Evolutionary conservation across 2,888 invertebrate species (phyloP).

Genomic region (Pyrrhia umbra): DNA sequence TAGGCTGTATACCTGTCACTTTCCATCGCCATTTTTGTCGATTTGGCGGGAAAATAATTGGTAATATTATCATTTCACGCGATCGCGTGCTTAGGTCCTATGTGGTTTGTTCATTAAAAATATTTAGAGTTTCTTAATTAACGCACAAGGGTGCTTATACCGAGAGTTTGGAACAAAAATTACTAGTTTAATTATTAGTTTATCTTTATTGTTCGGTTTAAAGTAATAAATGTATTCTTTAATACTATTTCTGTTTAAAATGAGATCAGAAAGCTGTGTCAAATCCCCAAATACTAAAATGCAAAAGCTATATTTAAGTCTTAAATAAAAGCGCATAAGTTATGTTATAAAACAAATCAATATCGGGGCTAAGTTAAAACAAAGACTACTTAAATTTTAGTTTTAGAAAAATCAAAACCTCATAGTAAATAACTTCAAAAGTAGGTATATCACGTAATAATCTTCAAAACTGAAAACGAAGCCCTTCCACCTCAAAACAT

Average conservation of each 20-base stretch:
- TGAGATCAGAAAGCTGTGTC: not conserved
- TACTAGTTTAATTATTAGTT: constrained; percentile 10
- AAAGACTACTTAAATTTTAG: not conserved
- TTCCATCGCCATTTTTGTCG: constrained; percentile 83
- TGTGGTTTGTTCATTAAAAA: constrained; percentile 47
- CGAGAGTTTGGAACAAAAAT: constrained; percentile 28
- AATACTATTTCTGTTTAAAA: constrained; percentile 16
- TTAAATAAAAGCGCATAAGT: not conserved
- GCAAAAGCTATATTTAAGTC: not conserved
- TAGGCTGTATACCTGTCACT: constrained; percentile 67
- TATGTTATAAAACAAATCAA: not conserved
- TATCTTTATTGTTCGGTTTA: constrained; percentile 34
- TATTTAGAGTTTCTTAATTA: constrained; percentile 48
- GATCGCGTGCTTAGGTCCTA: constrained; percentile 72
- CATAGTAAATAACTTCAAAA: too few relatives aligned
- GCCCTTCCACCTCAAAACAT: constrained; percentile 11
- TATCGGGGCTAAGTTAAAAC: not conserved
- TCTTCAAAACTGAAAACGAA: constrained; percentile 3
- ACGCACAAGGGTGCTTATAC: constrained; percentile 36
- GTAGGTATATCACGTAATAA: not conserved
- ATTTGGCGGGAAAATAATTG: constrained; percentile 78
- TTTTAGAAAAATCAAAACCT: not conserved
- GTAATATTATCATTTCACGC: constrained; percentile 74
- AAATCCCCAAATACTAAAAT: not conserved
- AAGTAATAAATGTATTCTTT: constrained; percentile 3